phyloP scores from a whole-genome alignment of 2,797 vertebrate genomes.

The Mallotus villosus region DNA sequence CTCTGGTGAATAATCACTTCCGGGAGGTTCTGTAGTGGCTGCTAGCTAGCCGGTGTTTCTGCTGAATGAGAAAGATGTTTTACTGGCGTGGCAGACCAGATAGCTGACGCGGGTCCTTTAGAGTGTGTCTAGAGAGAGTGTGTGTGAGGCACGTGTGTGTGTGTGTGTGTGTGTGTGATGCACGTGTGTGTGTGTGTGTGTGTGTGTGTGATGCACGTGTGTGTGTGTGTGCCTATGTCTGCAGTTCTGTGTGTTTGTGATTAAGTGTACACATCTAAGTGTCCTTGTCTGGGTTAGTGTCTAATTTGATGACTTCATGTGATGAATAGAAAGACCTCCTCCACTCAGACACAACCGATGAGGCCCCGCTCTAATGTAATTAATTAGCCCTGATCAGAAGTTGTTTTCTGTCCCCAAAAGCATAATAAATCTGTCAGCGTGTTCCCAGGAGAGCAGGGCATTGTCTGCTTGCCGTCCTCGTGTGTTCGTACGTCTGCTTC shows the following conservation, averaged over 20 bases:
- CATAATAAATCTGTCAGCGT: slow-evolving; percentile 23
- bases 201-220: slow-evolving; percentile 19
- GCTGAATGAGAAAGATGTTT: no score
- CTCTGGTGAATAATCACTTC: background rate
- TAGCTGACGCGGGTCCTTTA: no score
- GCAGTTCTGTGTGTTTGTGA: slow-evolving; percentile 9
- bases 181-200: slow-evolving; percentile 2
- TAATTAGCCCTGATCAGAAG: slow-evolving; percentile 42
- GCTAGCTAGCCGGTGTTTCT: no score
- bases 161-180: slow-evolving; percentile 18
- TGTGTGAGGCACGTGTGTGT: slow-evolving; percentile 13
- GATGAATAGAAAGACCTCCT: slow-evolving; percentile 42
- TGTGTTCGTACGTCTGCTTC: slow-evolving; percentile 32
- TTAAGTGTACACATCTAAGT: background rate
- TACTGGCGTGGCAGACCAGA: no score
- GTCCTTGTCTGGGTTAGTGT: slow-evolving; percentile 27
- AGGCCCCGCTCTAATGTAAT: slow-evolving; percentile 55
- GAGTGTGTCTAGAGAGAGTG: slow-evolving; percentile 8
- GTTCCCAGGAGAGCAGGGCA: slow-evolving; percentile 42
- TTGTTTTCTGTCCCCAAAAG: slow-evolving; percentile 19
- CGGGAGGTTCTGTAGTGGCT: no score
- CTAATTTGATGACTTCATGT: slow-evolving; percentile 52
- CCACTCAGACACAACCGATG: slow-evolving; percentile 41
- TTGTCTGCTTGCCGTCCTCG: slow-evolving; percentile 36
- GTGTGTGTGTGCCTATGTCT: slow-evolving; percentile 29